phyloP scores from a whole-genome alignment of 2,797 vertebrate species.

The Sarcophilus harrisii region DNA sequence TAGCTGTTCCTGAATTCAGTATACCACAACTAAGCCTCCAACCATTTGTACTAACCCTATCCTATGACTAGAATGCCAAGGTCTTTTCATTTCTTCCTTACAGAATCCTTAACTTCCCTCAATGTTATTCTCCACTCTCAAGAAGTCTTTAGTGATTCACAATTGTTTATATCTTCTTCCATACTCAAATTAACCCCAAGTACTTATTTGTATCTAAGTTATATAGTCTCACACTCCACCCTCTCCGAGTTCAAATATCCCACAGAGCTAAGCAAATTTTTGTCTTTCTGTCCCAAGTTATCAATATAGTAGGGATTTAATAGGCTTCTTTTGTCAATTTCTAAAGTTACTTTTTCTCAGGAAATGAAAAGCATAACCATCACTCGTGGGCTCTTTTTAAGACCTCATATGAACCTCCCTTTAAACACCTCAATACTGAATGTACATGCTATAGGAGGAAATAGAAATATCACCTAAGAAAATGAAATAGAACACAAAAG shows the following conservation, averaged over 20 bases:
- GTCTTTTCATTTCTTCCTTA: neutral
- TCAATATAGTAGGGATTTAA: neutral
- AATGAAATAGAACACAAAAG: neutral
- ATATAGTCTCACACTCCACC: neutral
- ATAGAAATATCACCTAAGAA: neutral
- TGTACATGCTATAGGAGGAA: neutral
- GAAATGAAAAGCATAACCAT: too few species aligned
- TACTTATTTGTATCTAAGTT: neutral
- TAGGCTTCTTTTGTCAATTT: neutral
- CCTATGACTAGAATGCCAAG: neutral
- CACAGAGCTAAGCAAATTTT: neutral
- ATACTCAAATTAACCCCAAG: neutral
- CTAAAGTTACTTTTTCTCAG: neutral
- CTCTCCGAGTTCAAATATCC: neutral
- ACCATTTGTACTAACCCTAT: neutral
- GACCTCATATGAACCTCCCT: neutral
- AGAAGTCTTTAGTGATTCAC: neutral
- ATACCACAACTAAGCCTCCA: neutral
- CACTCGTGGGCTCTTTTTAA: neutral
- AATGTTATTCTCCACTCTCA: neutral
- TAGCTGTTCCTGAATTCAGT: neutral
- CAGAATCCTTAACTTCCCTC: neutral
- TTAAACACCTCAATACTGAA: neutral
- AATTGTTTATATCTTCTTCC: neutral
- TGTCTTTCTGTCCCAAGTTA: neutral